Evolutionary conservation across 2,797 vertebrate genomes (phyloP), one percentile per base, ranked within the genome.

Genomic region (Hylomyscus alleni): DNA sequence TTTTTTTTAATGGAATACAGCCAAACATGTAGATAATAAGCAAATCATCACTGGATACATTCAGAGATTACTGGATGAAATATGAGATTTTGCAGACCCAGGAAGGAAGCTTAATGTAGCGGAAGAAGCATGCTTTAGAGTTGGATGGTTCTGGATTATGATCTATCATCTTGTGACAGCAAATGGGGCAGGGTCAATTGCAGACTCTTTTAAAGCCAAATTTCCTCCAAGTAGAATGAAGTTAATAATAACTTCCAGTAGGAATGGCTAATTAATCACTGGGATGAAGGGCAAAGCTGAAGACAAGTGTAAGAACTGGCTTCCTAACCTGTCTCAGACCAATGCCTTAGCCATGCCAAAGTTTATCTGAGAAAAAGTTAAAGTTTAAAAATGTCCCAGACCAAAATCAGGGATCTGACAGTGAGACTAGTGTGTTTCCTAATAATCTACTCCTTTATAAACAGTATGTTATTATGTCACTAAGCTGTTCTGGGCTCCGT

Each of bases 41-140:
- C 29, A 96, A 89, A 78, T 89, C 82, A 52, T 94, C 31, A 34
- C 26, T 91, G 58, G 83, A 91, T 77, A 40, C 5, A 34, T 80
- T 81, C n/a, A 77, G 78, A 85, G 58, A 89, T 91, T 93, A 94
- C 65, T 94, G 44, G 62, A 72, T 76, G 77, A 95, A 94, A 88
- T 76, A 69, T 34, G 82, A 89, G 40, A 76, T 87, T 87, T 75
- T 93, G 65, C 72, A 95, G 92, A 90, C 40, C n/a, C 62, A 62
- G 50, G 89, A 93, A 95, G 77, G 77, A 89, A 85, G 67, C 85
- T 88, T 90, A 72, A 65, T 17, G 22, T 80, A 84, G 50, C 8
- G 14, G 82, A 91, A 91, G 89, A 40, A 84, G 22, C 22, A 58
- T 69, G 29, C 47, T 82, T 85, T 52, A 50, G 47, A 40, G 3